Conservation (phyloP, 1,140 invertebrate genomes). For the silkworm (Bombyx mori) region ASM3026992v2 NC_085108.1:54001-54500, state of each 20-base stretch:
- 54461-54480: not conserved
- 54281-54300: not conserved
- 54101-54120: conserved; percentile 1
- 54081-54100: not conserved
- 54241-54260: not conserved
- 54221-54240: not conserved
- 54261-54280: not conserved
- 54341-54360: too few species aligned
- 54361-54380: too few species aligned
- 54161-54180: not conserved
- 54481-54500: not conserved
- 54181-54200: not conserved
- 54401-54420: too few species aligned
- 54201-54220: not conserved
- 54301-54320: not conserved
- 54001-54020: not conserved
- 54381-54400: too few species aligned
- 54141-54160: not conserved
- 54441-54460: not conserved
- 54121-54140: not conserved
- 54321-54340: too few species aligned
- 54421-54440: too few species aligned
- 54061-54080: not conserved
- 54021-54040: not conserved
- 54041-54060: not conserved